Evolutionary conservation across 2,888 invertebrate species (phyloP), one percentile per base, ranked within the genome.

Genomic region (Conops quadrifasciatus): DNA sequence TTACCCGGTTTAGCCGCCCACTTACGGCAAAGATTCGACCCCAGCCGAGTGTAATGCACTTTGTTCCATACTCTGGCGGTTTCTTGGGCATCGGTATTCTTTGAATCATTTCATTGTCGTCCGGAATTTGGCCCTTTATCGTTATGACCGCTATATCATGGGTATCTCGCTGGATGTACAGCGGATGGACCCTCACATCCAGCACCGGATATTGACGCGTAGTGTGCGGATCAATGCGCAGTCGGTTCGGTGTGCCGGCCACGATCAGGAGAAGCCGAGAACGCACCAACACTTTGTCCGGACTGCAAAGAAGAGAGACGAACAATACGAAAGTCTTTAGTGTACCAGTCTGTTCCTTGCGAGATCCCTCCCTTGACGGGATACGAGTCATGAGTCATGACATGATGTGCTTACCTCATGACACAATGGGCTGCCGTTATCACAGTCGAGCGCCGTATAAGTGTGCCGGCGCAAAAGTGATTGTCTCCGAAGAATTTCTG

Each of bases 11-110:
- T 13, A 7, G n/a, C n/a, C 28, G 26, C 16, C 49, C 3, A 28
- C 65, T 65, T 71, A 79, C 79, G 67, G 21, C 28, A 16, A 76
- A 75, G 30, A 76, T 49, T 3, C 77, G 72, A 1, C 79, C 79
- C 79, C 79, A 79, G 45, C 79, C 79, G 56, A 78, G 51, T 5
- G 72, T 72, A 0, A 60, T 70, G 64, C 79, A 79, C n/a, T 30
- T 62, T 1, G 36, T 9, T 5, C 73, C 73, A 58, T 64, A 73
- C 1, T 51, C n/a, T 1, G 73, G 73, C 24, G 74, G 71, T 0
- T 11, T 28, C 0, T 7, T 49, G 2, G 75, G 70, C 56, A 76
- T 11, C 7, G 62, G n/a, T 2, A 76, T 69, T 43, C 73, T 64
- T 70, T 75, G 63, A 0, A 73, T 72, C 11, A n/a, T 49, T 4